Evolutionary conservation across 2,797 vertebrate species (phyloP), one percentile per base, ranked within the genome.

Genomic region (Hoplostethus mediterraneus): DNA sequence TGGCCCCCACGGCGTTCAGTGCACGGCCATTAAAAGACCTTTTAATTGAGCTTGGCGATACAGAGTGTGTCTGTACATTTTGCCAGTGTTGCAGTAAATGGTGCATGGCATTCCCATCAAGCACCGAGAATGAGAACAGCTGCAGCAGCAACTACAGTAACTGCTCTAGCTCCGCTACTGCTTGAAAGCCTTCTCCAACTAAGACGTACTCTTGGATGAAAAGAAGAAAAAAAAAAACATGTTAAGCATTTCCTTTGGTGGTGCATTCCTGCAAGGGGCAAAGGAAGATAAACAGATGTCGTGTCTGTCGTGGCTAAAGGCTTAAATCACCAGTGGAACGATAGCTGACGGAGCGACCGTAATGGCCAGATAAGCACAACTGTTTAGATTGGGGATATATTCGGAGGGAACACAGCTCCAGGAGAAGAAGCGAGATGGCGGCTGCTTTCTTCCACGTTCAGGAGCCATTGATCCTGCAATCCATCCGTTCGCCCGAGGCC

Each of bases 271-370:
- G 67, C 60, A 74, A 76, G 54, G 60, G 76, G 68, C 72, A 68
- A 80, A 73, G 67, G 83, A 66, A 90, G 87, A 91, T 88, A 90
- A 91, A 89, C 85, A 67, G 85, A 90, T 91, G 90, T 83, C 57
- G 71, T 5, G 0, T 79, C 49, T 51, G 14, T 83, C 63, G 38
- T 49, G 81, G 73, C 79, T 79, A 75, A 72, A 61, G 31, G 53
- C 69, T 77, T 55, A 71, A 90, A 85, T 80, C 62, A 52, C 66
- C 16, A 40, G 63, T 12, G 44, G 60, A 70, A 62, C 56, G 68
- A 84, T 73, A 28, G 69, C 67, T 60, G 73, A 64, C 57, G 21
- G 73, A 82, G 55, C 40, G 53, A 54, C 53, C 8, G 0, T 64
- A 56, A 73, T 40, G 66, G 17, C 33, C 42, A 65, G 77, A 87